Base-by-base conservation (phyloP, 2,113 vertebrate genomes). In the Psittacula cyanocephala region DNA sequence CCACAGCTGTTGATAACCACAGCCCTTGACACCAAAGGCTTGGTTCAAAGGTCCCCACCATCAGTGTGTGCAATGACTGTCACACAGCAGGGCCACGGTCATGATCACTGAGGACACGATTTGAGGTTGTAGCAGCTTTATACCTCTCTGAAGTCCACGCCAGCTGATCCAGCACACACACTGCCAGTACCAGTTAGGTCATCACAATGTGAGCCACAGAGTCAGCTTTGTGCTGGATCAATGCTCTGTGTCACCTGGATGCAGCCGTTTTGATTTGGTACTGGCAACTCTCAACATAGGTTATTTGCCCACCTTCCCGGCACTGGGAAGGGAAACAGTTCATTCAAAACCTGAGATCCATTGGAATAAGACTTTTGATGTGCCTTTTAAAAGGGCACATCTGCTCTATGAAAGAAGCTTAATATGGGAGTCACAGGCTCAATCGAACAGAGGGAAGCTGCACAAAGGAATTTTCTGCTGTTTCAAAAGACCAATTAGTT, bases 21-120 rank as follows among this genome's bases (percentile, higher is more conserved):
- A 63, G 31, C 29, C n/a, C 39, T 47, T 35, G n/a, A 22, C 41
- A 9, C n/a, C 25, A 22, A n/a, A 37, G 33, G 47, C 47, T 55
- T 16, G 69, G 47, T 33, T 63, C 35, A 49, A 37, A 25, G 60
- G 24, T 68, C 29, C 25, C 29, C 8, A 18, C 28, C 28, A 3
- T 0, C 3, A 33, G 9, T 7, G 31, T 2, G 41, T 25, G 67
- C 17, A 1, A 8, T 16, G 39, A 37, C 43, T 3, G 1, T 13
- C 24, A 3, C 44, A 22, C 46, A 31, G 70, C 25, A 17, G 35
- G 64, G 41, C 29, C n/a, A 14, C 0, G 15, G 12, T 17, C 35
- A 7, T 2, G 19, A 27, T 41, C 39, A 25, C 43, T 22, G 60
- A 62, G 52, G 68, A 75, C 25, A 53, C 2, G 2, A 47, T n/a